phyloP scores from a whole-genome alignment of 2,113 vertebrate genomes.

The Equus quagga region DNA sequence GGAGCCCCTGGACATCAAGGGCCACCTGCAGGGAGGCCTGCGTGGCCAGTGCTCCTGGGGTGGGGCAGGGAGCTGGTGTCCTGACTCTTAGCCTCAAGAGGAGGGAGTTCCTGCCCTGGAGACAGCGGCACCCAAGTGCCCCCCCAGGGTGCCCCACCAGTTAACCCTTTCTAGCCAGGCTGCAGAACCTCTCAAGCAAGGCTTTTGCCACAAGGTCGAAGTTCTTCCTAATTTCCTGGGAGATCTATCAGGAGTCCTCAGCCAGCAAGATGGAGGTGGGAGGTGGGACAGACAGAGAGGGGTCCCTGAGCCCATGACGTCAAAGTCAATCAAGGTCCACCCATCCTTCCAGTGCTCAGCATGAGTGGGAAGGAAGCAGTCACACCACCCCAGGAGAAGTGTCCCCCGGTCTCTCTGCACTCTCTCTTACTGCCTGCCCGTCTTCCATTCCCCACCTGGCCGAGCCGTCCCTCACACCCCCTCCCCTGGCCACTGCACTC shows the following conservation, averaged over 20 bases:
- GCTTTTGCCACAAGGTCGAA: slow-evolving; percentile 42
- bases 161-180: background rate
- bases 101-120: background rate
- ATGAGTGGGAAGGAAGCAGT: background rate
- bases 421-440: background rate
- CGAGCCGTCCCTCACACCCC: rapidly evolving
- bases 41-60: background rate
- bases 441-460: background rate
- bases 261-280: background rate
- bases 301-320: background rate
- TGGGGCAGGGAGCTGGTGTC: background rate
- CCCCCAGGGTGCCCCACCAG: background rate
- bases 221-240: background rate
- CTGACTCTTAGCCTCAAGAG: background rate
- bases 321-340: background rate
- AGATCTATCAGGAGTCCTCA: background rate
- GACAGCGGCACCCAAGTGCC: background rate
- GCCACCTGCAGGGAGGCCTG: slow-evolving; percentile 2
- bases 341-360: background rate
- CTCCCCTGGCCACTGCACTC: background rate
- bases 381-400: rapidly evolving
- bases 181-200: background rate
- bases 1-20: background rate
- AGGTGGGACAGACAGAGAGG: background rate
- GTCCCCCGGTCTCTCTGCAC: background rate